A percentile compares a stretch with the other conserved stretches of the same genome.
Conservation (phyloP, 2,797 vertebrate species). For the Sebastes variabilis region DNA sequence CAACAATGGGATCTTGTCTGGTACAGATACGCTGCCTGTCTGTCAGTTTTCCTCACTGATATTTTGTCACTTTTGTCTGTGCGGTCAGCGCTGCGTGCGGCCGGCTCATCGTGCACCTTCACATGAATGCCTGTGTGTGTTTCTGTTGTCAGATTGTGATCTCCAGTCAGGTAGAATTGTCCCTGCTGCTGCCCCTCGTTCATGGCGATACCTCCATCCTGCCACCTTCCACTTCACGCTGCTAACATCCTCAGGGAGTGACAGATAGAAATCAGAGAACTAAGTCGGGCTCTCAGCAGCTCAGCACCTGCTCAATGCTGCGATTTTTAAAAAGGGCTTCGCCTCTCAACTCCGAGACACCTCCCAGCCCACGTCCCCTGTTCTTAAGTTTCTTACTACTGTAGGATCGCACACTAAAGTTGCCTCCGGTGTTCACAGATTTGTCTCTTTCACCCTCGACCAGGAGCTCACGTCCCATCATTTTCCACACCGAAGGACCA, state of each 20-base stretch:
- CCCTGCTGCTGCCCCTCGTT: constrained; percentile 60
- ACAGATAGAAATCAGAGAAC: constrained; percentile 71
- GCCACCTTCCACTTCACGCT: constrained; percentile 59
- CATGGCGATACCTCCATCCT: constrained; percentile 60
- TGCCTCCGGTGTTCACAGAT: constrained; percentile 40
- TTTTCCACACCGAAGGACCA: constrained; percentile 48
- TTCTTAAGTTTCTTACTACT: constrained; percentile 23
- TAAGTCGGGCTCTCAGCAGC: constrained; percentile 44
- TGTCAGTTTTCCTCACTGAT: constrained; percentile 68
- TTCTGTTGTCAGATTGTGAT: constrained; percentile 72
- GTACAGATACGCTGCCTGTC: constrained; percentile 70
- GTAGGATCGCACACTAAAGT: constrained; percentile 34
- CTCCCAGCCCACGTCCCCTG: neutral
- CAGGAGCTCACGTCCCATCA: constrained; percentile 27
- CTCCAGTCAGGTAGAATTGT: constrained; percentile 73
- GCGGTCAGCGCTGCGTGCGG: neutral
- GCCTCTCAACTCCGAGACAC: constrained; percentile 43
- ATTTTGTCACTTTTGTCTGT: constrained; percentile 69
- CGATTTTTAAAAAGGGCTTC: constrained; percentile 62
- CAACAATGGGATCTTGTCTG: constrained; percentile 71
- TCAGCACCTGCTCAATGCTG: constrained; percentile 37
- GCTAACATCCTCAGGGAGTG: constrained; percentile 65
- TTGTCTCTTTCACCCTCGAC: constrained; percentile 43
- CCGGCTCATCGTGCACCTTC: constrained; percentile 12
- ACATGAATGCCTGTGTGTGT: constrained; percentile 37